These are phyloP conservation scores for Phycodurus eques DNA, from an alignment of 2,113 vertebrate genomes.

Conservation along the genomic window DNA sequence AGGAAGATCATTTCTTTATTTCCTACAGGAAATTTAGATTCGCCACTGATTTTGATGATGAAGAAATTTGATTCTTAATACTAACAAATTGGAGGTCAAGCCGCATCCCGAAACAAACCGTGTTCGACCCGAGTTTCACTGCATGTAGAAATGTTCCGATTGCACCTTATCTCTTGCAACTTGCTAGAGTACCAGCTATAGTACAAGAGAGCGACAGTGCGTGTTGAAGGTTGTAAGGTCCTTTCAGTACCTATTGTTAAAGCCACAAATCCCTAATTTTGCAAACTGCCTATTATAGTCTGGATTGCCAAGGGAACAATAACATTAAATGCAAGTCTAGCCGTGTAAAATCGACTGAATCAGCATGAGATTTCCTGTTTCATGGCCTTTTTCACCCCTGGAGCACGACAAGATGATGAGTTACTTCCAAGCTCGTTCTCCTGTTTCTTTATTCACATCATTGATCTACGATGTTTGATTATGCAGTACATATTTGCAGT, in stretches of 20 bases:
- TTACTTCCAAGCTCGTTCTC: slow-evolving; percentile 27
- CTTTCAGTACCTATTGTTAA: background rate
- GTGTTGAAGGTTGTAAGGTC: background rate
- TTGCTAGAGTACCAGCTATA: too few species aligned
- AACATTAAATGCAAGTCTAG: background rate
- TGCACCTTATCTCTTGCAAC: background rate
- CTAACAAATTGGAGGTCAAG: too few species aligned
- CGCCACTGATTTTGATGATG: too few species aligned
- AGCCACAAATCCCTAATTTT: background rate
- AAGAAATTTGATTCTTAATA: too few species aligned
- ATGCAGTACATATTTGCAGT: background rate
- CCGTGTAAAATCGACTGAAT: slow-evolving; percentile 42
- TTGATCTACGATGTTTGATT: slow-evolving; percentile 25
- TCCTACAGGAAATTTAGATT: too few species aligned
- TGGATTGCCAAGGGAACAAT: background rate
- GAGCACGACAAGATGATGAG: slow-evolving; percentile 17
- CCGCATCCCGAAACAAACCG: too few species aligned
- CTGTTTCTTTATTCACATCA: slow-evolving; percentile 45
- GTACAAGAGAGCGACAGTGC: too few species aligned
- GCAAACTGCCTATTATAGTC: background rate
- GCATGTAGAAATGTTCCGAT: background rate
- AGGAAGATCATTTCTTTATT: too few species aligned
- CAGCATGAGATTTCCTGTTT: slow-evolving; percentile 29
- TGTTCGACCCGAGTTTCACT: background rate
- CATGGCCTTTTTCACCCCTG: slow-evolving; percentile 12